Evolutionary conservation across 2,113 vertebrate genomes (phyloP), one percentile per base, ranked within the genome.

Genomic region (Suricata suricatta): DNA sequence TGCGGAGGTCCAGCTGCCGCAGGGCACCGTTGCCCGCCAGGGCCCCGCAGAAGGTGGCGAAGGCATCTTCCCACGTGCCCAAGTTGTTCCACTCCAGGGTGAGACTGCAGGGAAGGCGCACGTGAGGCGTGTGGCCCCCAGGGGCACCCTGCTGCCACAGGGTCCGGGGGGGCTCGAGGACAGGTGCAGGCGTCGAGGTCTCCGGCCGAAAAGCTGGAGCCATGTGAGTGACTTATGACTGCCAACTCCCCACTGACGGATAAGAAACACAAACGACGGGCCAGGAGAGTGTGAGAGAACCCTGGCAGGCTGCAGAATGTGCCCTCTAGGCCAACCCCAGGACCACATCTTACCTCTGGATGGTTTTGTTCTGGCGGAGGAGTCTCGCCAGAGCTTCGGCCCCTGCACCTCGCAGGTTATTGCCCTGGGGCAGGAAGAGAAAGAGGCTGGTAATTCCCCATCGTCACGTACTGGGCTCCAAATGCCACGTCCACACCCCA

Each of bases 11-110:
- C 29, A 99, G 99, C 50, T 96, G 98, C 15, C 80, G 98, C 47
- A 99, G 98, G 23, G 44, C 13, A 0, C 41, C 60, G 88, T 99
- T 99, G 96, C 98, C 98, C 16, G 98, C 98, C 92, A 99, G 97
- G 19, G 99, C 99, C 33, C 99, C 99, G 81, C 99, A 99, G 96
- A 99, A 99, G 8, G 99, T 82, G 0, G 99, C 99, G 64, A 99
- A 99, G 93, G 99, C 98, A 35, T 99, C 99, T 1, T 99, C 99
- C 99, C 99, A 99, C 16, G 99, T 38, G 0, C 99, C 99, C 60
- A 99, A 92, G 57, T 98, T 99, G 84, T 99, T 99, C 99, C 99
- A 99, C 97, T 99, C 99, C 96, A 99, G 97, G 66, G 99, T 99
- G 54, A 99, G 98, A 95, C 99, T 99, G 97, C 3, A 23, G 95